phyloP scores from a whole-genome alignment of 2,797 vertebrate genomes.

The Rhinella marina region DNA sequence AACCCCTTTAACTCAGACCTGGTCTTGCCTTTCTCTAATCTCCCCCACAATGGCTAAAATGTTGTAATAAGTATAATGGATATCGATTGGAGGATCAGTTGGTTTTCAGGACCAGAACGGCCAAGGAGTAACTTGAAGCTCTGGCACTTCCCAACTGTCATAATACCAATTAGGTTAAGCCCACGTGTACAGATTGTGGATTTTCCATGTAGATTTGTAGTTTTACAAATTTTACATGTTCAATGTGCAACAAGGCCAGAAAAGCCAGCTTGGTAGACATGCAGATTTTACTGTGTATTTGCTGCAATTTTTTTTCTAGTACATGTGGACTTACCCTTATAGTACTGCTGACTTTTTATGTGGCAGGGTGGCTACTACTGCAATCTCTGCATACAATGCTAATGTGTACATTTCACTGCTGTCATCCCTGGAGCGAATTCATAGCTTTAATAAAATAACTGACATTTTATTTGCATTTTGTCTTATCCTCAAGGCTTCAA shows the following conservation, averaged over 20 bases:
- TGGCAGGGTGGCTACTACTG: background rate
- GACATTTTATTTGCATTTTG: background rate
- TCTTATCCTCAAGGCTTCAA: background rate
- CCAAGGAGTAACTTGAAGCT: background rate
- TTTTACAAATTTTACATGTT: too few relatives aligned
- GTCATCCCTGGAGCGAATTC: background rate
- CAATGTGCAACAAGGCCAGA: too few relatives aligned
- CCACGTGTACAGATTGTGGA: too few relatives aligned
- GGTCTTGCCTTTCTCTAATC: background rate
- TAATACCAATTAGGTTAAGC: too few relatives aligned
- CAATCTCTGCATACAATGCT: background rate
- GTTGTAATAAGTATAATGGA: background rate
- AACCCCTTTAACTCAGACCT: too few relatives aligned
- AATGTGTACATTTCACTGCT: background rate
- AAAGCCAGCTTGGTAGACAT: too few relatives aligned
- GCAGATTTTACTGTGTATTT: too few relatives aligned
- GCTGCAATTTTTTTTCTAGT: too few relatives aligned
- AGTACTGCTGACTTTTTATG: background rate
- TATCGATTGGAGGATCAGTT: background rate
- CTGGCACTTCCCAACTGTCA: background rate
- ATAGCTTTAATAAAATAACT: background rate
- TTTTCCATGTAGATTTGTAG: too few relatives aligned
- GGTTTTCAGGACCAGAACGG: background rate
- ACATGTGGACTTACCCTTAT: background rate
- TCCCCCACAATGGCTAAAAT: background rate